Evolutionary conservation across 2,888 invertebrate species (phyloP), one percentile per base, ranked within the genome.

Genomic region (Sarcophaga carnaria): DNA sequence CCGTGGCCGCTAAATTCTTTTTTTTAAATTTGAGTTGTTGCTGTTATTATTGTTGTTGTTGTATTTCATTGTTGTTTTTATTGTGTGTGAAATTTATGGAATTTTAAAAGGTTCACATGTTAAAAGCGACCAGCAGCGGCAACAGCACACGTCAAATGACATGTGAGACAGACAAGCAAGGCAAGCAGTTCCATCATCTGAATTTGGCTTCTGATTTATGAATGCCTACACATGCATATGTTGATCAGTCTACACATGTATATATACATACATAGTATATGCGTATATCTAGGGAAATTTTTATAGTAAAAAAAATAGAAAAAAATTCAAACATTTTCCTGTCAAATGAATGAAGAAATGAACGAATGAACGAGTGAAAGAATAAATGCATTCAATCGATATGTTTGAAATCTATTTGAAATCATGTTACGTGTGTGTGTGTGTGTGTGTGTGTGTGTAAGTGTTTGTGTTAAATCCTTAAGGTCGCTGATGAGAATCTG

Each of bases 101-200:
- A 91, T 92, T 90, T 92, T 92, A 92, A 92, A 92, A 92, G 92
- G 91, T 92, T 92, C 91, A 89, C 80, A 86, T 88, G 86, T 88
- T 85, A 78, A 87, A 85, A 85, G 81, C 77, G 80, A 83, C 54
- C 54, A 54, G 1, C 71, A 37, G 37, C 10, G 6, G 37, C 37
- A 78, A 54, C 81, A 85, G 81, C 87, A 83, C 88, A 88, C 86
- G 87, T 86, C 86, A 87, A 70, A 67, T 63, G 67, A 80, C 86
- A 80, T 54, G 54, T 54, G 22, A 54, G 76, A 83, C 76, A 86
- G 69, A 78, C 81, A 75, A 27, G 49, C 37, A 69, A 37, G 79
- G 75, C 79, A 70, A 78, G 75, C 71, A 75, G 66, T 74, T 74
- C 64, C 72, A 77, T 60, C 70, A 84, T 84, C 20, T 54, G 63